These are phyloP conservation scores for Sporophila hypoxantha DNA, from an alignment of 2,113 vertebrate species.

Conservation along the genomic window DNA sequence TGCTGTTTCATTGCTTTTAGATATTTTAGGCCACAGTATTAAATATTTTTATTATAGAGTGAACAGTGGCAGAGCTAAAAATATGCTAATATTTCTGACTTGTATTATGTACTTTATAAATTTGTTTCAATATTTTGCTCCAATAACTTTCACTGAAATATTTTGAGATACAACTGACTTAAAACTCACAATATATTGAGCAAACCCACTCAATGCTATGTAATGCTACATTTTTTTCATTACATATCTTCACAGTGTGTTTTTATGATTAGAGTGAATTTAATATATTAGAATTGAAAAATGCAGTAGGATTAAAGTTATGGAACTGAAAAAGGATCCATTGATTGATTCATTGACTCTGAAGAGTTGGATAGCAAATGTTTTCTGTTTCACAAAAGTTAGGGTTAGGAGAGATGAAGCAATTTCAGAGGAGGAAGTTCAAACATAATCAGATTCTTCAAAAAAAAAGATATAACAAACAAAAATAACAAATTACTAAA, in stretches of 20 bases:
- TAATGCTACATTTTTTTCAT: not conserved
- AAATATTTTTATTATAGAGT: not conserved
- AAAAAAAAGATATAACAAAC: not conserved
- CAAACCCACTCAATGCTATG: not conserved
- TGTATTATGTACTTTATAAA: not conserved
- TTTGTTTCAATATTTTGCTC: not conserved
- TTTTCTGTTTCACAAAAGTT: not conserved
- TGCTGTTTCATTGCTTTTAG: not conserved
- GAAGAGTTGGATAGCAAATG: not conserved
- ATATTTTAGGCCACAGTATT: not conserved
- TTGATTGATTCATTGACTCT: not conserved
- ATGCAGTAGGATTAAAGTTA: not conserved
- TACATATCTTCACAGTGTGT: not conserved
- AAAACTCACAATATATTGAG: not conserved
- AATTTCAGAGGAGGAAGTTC: not conserved
- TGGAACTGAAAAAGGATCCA: not conserved
- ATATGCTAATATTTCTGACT: not conserved
- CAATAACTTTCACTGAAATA: not conserved
- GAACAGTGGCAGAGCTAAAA: not conserved
- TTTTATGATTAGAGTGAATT: not conserved
- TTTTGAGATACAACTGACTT: not conserved
- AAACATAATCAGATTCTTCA: not conserved
- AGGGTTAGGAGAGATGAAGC: not conserved
- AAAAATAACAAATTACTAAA: not conserved
- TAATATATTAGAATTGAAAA: not conserved